Evolutionary conservation across 2,888 invertebrate genomes (phyloP), one percentile per base, ranked within the genome.

Genomic region (Acrobasis repandana): DNA sequence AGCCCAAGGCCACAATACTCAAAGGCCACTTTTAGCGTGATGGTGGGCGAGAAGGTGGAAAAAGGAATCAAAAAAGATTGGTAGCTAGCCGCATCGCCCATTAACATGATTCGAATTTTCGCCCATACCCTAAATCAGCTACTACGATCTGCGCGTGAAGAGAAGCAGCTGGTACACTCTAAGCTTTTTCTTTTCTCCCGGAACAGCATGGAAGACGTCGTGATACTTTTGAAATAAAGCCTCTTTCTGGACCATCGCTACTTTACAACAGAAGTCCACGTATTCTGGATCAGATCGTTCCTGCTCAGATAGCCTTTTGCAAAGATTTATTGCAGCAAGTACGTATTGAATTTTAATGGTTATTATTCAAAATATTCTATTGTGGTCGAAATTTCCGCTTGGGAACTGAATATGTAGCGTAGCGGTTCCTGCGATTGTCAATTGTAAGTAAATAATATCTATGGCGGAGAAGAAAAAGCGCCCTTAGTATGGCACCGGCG

Each of bases 341-440:
- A 74, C 82, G 82, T 86, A 89, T 88, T 90, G 87, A 89, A 90
- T 90, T 88, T 88, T 88, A 90, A 90, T 85, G 79, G 80, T 77
- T 78, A 82, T 82, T 83, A 82, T 81, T 76, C 77, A 76, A 79
- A 68, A 73, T 65, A 65, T 66, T 58, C 67, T 62, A 65, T 66
- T 67, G 67, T 67, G 61, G 61, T 58, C 61, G 65, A 67, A 69
- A 67, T 68, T 68, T 67, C 65, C 59, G 61, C 56, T 46, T 14
- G 54, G 15, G 34, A 16, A 38, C 38, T 54, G 54, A 54, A 54
- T 54, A 54, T 54, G 38, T 54, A 38, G 38, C 18, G 38, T 54
- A 54, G 54, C 54, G 54, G 54, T 54, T 18, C 14, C 49, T 50
- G 36, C 16, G 36, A 52, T 52, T 52, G 43, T 54, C 54, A 54